Base-by-base conservation (phyloP, 2,113 vertebrate genomes). In the Xerus inauris region DNA sequence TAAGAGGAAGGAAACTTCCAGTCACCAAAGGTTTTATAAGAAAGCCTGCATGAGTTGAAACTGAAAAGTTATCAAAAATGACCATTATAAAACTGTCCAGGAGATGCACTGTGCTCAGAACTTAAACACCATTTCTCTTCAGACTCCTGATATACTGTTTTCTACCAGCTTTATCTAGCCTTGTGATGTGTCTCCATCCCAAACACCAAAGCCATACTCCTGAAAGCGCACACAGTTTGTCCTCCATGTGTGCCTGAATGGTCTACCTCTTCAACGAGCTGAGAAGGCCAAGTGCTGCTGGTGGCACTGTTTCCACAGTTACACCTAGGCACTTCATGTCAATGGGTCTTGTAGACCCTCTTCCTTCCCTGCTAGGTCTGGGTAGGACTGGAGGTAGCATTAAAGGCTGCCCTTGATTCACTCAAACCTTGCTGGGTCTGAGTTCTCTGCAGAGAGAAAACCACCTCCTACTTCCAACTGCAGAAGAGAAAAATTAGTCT, bases 101-200 rank as follows among this genome's bases (percentile, higher is more conserved):
- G 51, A 92, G 87, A 91, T 1, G 76, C 59, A 65, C 49, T 28
- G 5, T 40, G 79, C 69, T 76, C n/a, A 57, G 89, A 73, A 94
- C 90, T 40, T 2, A 95, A 69, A 91, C 88, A 91, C 49, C 87
- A 92, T 51, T 77, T 72, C 32, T 69, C 76, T 45, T 71, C 0
- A 8, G 45, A 45, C 51, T 75, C 1, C 0, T 19, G 20, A 93
- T 28, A 1, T 40, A 42, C 8, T 35, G 22, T 51, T 42, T 57
- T 64, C 14, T 45, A 47, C 40, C 64, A 82, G 42, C 62, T 69
- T 57, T 84, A 42, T 91, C 86, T 49, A 24, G 35, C 10, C 62
- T 90, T 71, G 87, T 42, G 8, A 40, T 8, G 16, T 59, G 26
- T 54, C 80, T 96, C 59, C 26, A 16, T 5, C 49, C 76, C 71